These are phyloP conservation scores for Melanotaenia pygmaea DNA, from an alignment of 2,797 vertebrate genomes.

Conservation along the genomic window DNA sequence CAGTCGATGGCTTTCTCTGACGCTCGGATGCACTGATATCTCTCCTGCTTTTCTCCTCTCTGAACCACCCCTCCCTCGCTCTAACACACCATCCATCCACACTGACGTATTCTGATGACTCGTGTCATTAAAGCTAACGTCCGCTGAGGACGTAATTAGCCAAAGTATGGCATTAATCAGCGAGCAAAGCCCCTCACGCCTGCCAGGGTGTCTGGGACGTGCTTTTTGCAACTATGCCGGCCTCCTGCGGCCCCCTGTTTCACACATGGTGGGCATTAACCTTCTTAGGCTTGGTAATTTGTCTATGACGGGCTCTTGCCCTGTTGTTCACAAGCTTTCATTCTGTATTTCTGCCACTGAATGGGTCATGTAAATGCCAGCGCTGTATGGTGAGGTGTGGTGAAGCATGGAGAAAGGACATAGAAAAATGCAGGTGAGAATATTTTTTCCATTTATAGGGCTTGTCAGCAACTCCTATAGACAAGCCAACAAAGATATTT, in stretches of 20 bases:
- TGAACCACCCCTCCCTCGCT: slow-evolving; percentile 36
- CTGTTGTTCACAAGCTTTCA: slow-evolving; percentile 58
- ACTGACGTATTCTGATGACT: slow-evolving; percentile 84
- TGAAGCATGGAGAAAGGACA: slow-evolving; percentile 51
- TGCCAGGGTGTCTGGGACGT: slow-evolving; percentile 73
- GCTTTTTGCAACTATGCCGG: slow-evolving; percentile 62
- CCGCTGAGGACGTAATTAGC: slow-evolving; percentile 84
- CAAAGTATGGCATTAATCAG: slow-evolving; percentile 85
- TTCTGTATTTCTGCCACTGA: slow-evolving; percentile 63
- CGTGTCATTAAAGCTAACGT: slow-evolving; percentile 84
- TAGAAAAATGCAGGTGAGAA: slow-evolving; percentile 11
- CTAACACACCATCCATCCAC: slow-evolving; percentile 73
- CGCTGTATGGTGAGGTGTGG: slow-evolving; percentile 29
- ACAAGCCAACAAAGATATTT: slow-evolving; percentile 12
- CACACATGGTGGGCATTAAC: slow-evolving; percentile 82
- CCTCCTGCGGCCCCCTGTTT: slow-evolving; percentile 67
- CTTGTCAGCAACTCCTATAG: slow-evolving; percentile 6
- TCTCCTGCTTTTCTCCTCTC: slow-evolving; percentile 60
- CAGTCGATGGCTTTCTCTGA: slow-evolving; percentile 78
- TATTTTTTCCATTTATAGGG: slow-evolving; percentile 11
- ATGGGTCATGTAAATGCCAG: slow-evolving; percentile 68
- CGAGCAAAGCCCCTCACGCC: slow-evolving; percentile 62
- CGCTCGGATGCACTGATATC: slow-evolving; percentile 78
- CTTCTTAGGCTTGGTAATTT: slow-evolving; percentile 79
- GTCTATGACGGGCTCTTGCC: slow-evolving; percentile 72